Evolutionary conservation across 2,113 vertebrate species (phyloP).

Genomic region (Macheiramphus alcinus): DNA sequence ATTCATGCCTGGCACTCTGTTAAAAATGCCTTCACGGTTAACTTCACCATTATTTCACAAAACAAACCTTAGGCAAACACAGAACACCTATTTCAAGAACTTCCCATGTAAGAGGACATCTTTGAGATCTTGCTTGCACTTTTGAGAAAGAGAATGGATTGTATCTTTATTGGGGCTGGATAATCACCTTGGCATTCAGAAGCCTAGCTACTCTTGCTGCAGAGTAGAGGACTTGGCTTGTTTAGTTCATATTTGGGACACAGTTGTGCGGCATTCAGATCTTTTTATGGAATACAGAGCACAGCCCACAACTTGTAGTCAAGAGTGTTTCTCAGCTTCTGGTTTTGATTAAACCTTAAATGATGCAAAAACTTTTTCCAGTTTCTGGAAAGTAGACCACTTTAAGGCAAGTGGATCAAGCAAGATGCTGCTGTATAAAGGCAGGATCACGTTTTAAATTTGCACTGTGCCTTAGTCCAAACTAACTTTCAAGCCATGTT

Average conservation of each 20-base stretch:
- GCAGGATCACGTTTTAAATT: not conserved
- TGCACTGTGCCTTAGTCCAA: not conserved
- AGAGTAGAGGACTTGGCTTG: not conserved
- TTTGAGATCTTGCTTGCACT: not conserved
- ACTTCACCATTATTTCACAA: not conserved
- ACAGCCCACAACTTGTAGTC: not conserved
- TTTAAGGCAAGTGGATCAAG: not conserved
- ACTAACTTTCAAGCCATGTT: not conserved
- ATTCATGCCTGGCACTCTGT: not conserved
- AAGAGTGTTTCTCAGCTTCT: not conserved
- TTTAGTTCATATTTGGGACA: not conserved
- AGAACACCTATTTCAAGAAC: not conserved
- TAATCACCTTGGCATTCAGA: not conserved
- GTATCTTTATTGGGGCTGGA: not conserved
- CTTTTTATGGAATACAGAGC: not conserved
- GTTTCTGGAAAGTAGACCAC: too few relatives aligned
- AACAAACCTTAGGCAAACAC: not conserved
- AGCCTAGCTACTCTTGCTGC: not conserved
- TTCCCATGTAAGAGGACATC: not conserved
- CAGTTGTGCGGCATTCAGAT: not conserved
- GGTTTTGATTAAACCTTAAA: not conserved
- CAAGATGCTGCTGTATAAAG: not conserved
- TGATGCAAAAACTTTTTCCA: not conserved
- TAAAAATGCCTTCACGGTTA: not conserved
- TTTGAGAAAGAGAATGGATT: not conserved